Evolutionary conservation across 2,888 invertebrate species (phyloP), one percentile per base, ranked within the genome.

Genomic region (Palloptera scutellata): DNA sequence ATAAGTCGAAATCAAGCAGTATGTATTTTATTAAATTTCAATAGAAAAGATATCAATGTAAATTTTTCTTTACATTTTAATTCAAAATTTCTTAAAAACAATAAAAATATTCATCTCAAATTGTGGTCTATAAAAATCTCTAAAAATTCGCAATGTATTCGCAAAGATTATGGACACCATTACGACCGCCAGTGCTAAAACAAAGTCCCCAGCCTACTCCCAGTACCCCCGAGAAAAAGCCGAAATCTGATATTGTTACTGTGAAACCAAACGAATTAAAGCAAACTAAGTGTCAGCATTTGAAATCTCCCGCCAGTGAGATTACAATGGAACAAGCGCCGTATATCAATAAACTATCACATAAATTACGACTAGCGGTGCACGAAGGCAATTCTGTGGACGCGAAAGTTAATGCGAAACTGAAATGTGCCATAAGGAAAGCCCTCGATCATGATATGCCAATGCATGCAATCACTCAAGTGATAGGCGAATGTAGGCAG

Each of bases 381-480:
- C 67, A 70, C 40, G 65, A 71, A 8, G 75, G 77, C 1, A 72
- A 73, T 5, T 75, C 76, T 8, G 57, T 70, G 10, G 70, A 77
- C 71, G 73, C 71, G 1, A 60, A 62, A 1, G 57, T 60, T 10
- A 77, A 77, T 51, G 48, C 20, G 9, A 61, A 65, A 30, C 55
- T 77, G 20, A 53, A 63, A 1, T 19, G 54, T n/a, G 67, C 63
- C 30, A 70, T 72, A 0, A 60, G 70, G 1, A 67, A 69, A 8
- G 72, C 72, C 4, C 9, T 71, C 10, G 62, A 66, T 1, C 58
- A 66, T 10, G 59, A 69, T 0, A 57, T 67, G 9, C 43, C 70
- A n/a, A 42, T 45, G 67, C 52, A 54, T n/a, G 42, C 5, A n/a
- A 59, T 53, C 2, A 15, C 60, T 1, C 17, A 54, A 43, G 19